Evolutionary conservation across 2,113 vertebrate genomes (phyloP).

Genomic region (Cyprinodon variegatus): DNA sequence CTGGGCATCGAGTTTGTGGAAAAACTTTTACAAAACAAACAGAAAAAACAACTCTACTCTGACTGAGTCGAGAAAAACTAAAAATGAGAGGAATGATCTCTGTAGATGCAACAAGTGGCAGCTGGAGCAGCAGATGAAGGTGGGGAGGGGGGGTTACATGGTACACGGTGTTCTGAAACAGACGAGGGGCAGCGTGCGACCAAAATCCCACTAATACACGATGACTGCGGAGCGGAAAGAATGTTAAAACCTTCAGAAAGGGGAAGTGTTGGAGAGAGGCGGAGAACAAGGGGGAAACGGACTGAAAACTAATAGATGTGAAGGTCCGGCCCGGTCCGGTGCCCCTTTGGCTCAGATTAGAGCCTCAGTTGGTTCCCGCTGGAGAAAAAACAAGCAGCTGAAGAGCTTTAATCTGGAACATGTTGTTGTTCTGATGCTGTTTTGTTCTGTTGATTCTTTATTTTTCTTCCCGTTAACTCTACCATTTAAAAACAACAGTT

Average conservation of each 20-base stretch:
- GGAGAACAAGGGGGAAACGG: constrained; percentile 46
- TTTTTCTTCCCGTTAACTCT: neutral
- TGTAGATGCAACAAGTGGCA: neutral
- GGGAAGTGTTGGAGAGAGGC: constrained; percentile 11
- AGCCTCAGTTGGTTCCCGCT: constrained; percentile 7
- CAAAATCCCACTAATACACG: constrained; percentile 71
- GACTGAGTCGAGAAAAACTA: constrained; percentile 23
- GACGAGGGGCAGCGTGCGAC: constrained; percentile 62
- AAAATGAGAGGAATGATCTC: neutral
- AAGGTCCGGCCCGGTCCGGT: constrained; percentile 34
- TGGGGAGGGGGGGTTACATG: neutral
- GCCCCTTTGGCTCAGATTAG: constrained; percentile 18
- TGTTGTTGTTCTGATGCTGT: neutral
- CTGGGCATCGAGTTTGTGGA: constrained; percentile 33
- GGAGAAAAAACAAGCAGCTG: neutral
- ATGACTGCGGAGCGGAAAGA: constrained; percentile 78
- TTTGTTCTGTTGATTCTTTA: neutral
- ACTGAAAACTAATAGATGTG: constrained; percentile 59
- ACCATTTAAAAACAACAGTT: neutral
- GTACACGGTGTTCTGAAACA: constrained; percentile 48
- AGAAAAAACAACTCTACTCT: too few species aligned
- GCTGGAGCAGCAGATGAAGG: constrained; percentile 3
- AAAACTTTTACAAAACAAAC: constrained; percentile 12
- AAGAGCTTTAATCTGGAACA: neutral
- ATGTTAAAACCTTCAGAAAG: constrained; percentile 73